Conservation (phyloP, 2,888 invertebrate genomes). For the Eilema depressum region DNA sequence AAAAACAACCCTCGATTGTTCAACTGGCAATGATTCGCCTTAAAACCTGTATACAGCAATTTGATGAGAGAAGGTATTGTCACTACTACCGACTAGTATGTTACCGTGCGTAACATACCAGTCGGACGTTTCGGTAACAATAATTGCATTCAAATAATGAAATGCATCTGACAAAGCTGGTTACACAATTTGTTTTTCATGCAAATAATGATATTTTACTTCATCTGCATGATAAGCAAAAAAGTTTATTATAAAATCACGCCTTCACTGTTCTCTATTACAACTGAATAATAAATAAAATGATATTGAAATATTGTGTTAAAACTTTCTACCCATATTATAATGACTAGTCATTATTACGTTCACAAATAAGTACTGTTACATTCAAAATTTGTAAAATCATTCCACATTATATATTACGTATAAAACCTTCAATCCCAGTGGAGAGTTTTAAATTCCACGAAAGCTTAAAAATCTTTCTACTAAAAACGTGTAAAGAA, state of each 20-base stretch:
- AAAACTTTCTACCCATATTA: background rate
- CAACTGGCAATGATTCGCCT: background rate
- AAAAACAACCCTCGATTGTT: constrained; percentile 19
- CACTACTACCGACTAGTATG: no score
- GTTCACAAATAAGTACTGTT: background rate
- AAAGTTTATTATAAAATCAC: no score
- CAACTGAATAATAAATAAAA: background rate
- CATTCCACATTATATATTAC: background rate
- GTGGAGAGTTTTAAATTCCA: constrained; percentile 36
- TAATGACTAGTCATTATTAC: background rate
- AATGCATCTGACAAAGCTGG: no score
- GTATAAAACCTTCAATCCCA: no score
- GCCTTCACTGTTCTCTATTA: no score
- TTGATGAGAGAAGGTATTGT: background rate
- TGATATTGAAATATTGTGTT: background rate
- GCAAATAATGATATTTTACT: no score
- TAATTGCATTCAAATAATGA: no score
- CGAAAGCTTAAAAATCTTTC: constrained; percentile 47
- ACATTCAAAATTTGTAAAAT: background rate
- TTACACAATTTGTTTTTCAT: background rate
- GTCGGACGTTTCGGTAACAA: no score
- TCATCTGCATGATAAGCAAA: no score
- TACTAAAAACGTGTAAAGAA: constrained; percentile 55
- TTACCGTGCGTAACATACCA: background rate
- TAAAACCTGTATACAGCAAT: background rate